phyloP scores from a whole-genome alignment of 2,113 vertebrate genomes.

The Geothlypis trichas region DNA sequence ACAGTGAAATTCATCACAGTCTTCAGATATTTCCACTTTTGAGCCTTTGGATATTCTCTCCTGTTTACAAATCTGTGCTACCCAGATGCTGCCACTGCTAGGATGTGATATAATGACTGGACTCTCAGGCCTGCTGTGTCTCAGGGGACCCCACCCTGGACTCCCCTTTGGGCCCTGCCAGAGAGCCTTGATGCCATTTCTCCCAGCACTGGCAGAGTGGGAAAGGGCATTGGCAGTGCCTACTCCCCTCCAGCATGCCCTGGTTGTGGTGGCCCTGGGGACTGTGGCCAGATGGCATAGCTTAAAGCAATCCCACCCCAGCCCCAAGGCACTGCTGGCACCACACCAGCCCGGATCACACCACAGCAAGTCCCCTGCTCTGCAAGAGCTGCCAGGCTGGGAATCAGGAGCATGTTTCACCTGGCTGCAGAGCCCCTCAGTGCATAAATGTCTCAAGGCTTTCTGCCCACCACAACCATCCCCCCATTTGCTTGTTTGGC shows the following conservation, averaged over 20 bases:
- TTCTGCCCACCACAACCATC: not conserved
- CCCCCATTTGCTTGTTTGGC: not conserved
- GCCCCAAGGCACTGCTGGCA: slow-evolving; percentile 23
- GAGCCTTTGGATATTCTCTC: not conserved
- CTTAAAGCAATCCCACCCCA: not conserved
- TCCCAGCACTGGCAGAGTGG: not conserved
- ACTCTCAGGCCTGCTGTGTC: not conserved
- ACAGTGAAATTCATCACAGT: not conserved
- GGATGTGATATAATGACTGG: rapidly evolving
- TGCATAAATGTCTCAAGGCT: rapidly evolving
- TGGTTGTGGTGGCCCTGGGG: not conserved
- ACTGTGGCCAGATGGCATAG: slow-evolving; percentile 11
- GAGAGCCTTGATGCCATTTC: not conserved
- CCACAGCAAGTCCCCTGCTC: not conserved
- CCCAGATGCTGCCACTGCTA: not conserved
- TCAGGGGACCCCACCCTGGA: not conserved
- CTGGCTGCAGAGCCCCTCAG: not conserved
- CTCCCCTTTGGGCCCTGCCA: not conserved
- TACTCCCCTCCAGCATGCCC: not conserved
- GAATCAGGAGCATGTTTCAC: not conserved
- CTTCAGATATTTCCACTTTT: not conserved
- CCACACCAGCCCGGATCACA: not conserved
- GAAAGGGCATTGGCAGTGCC: not conserved
- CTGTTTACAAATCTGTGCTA: not conserved
- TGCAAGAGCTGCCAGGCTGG: not conserved